A percentile compares a stretch with the other conserved stretches of the same genome.
phyloP scores from a whole-genome alignment of 1,140 invertebrate species.

The Hylaeus anthracinus region DNA sequence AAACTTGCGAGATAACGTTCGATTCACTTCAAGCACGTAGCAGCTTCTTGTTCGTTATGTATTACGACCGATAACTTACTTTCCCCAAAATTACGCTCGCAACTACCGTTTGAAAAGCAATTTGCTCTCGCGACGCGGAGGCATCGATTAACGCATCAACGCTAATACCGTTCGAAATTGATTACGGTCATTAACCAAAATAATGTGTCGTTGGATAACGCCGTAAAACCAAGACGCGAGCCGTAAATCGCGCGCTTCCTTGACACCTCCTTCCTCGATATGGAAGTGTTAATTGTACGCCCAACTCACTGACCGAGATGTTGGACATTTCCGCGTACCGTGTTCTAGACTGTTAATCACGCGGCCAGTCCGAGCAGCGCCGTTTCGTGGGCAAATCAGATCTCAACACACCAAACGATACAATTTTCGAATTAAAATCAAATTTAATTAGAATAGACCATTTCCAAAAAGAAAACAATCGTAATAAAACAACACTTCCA shows the following conservation, averaged over 20 bases:
- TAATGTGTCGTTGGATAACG: constrained; percentile 3
- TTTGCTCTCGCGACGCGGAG: background rate
- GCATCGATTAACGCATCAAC: background rate
- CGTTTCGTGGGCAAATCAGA: no score
- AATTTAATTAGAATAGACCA: no score
- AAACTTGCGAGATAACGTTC: background rate
- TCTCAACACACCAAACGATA: no score
- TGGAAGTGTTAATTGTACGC: constrained; percentile 33
- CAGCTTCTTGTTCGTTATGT: background rate
- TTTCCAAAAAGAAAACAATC: no score
- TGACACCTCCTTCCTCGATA: no score
- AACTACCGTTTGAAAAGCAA: background rate
- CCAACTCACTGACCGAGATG: constrained; percentile 43
- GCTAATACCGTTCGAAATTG: constrained; percentile 1
- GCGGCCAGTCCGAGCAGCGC: background rate
- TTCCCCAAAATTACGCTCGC: no score
- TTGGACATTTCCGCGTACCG: constrained; percentile 21
- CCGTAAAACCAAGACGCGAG: constrained; percentile 10
- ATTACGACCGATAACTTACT: background rate
- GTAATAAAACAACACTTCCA: no score
- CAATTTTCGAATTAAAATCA: no score
- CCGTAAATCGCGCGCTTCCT: constrained; percentile 4
- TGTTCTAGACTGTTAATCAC: constrained; percentile 36
- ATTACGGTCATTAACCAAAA: background rate
- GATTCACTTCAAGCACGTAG: background rate